Base-by-base conservation (phyloP, 1,140 invertebrate genomes). In the Octopus sinensis region DNA sequence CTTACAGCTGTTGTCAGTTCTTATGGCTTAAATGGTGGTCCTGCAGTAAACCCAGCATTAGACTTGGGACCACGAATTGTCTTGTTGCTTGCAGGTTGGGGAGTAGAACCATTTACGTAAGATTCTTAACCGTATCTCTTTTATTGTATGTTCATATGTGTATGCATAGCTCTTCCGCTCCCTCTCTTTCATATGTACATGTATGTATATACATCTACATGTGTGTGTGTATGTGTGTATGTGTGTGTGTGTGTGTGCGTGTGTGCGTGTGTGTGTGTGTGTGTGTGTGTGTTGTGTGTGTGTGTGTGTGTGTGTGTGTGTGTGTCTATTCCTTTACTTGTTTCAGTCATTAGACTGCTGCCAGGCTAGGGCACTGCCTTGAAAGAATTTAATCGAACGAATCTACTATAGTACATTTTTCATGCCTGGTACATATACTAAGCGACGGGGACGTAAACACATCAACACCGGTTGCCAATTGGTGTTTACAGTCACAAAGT, bases 1-100 rank as follows among this genome's bases (percentile, higher is more conserved):
- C 90, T 93, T 30, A 86, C 91, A 12, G 90, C 88, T 43, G 92
- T 94, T 81, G 91, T 92, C 53, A 87, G 92, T 75, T 89, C 91
- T 52, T 92, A 92, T 84, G 88, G 87, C 12, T 84, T 88, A 75
- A 94, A 94, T 86, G 92, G 91, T 81, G 93, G 93, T 53, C 93
- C 91, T 79, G 92, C 93, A 4, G 88, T 94, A 76, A 94, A 94
- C 87, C 93, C 93, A 17, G 93, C 93, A 6, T 86, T 93, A 80
- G 93, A 94, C 87, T 87, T 94, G 9, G 90, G 91, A 4, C 93
- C 93, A 6, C 85, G 93, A 68, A 81, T 93, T 17, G 93, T 94
- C 84, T 91, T 91, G 5, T 86, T 91, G 7, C 84, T 93, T 9
- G 90, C 90, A 76, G 93, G 93, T 52, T 93, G 92, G 90, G 92